Conservation (phyloP, 2,113 vertebrate species). For the Ceratotherium simum region DNA sequence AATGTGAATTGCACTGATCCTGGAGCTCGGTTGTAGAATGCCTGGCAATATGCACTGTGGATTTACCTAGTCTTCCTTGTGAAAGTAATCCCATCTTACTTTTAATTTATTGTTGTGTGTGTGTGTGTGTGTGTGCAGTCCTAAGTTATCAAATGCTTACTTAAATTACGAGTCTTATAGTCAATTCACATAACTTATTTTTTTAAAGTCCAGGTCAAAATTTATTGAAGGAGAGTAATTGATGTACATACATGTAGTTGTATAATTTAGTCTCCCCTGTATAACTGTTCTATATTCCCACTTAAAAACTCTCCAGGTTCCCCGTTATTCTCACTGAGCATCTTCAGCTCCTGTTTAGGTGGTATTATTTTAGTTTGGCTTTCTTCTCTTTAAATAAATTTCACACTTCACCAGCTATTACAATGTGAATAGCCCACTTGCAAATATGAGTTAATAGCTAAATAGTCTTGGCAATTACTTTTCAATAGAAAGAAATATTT, state of each 20-base stretch:
- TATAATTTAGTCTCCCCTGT: neutral
- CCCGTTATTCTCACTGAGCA: neutral
- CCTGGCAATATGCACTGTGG: neutral
- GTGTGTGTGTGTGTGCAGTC: neutral
- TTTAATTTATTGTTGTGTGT: neutral
- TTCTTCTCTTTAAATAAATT: constrained; percentile 49
- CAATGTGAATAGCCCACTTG: neutral
- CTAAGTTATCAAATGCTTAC: neutral
- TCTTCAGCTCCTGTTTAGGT: neutral
- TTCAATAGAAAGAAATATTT: constrained; percentile 37
- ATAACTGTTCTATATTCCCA: neutral
- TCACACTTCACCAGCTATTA: neutral
- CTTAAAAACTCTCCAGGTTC: neutral
- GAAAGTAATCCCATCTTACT: neutral
- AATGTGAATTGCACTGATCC: neutral
- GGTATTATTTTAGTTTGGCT: neutral
- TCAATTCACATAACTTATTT: neutral
- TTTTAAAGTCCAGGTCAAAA: constrained; percentile 18
- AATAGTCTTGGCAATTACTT: constrained; percentile 50
- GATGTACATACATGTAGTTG: neutral
- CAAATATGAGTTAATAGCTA: constrained; percentile 24
- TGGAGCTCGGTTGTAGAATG: neutral
- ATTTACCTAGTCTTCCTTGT: neutral
- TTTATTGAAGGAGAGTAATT: neutral
- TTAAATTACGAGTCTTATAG: neutral